Evolutionary conservation across 2,888 invertebrate species (phyloP), one percentile per base, ranked within the genome.

Genomic region (Spisula subtruncata): DNA sequence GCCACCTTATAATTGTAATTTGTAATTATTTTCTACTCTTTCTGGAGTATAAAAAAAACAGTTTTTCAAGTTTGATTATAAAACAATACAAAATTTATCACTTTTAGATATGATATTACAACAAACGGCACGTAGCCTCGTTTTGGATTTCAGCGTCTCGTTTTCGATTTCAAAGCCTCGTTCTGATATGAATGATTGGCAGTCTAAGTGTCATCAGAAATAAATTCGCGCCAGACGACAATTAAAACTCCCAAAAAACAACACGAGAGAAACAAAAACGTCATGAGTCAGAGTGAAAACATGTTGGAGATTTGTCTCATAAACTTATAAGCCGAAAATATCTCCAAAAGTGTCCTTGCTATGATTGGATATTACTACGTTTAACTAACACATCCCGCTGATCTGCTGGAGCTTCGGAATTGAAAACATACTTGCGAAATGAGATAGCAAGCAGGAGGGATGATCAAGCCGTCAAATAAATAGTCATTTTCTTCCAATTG

Each of bases 151-250:
- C 20, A 60, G n/a, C 12, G 60, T 25, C 60, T 60, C 60, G 60
- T 25, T 60, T 60, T 41, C 4, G 41, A 41, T 41, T 41, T 41
- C 41, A 10, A 29, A 71, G 29, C 25, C 71, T 32, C 71, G 56
- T 80, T 80, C 48, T 29, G 81, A 54, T 16, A 29, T 81, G 2
- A 16, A 51, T 54, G 51, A 51, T 81, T 81, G 81, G 54, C 48
- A 81, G 54, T 10, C 29, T n/a, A 51, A 51, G 29, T 51, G 81
- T 81, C 54, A 29, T n/a, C 51, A 46, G 54, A 29, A 29, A 51
- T 81, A 51, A 81, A 81, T 51, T 81, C 54, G 25, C 81, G 54
- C 29, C 81, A 25, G 54, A 81, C 51, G 81, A 81, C 81, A 81
- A 51, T 54, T 81, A 75, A 75, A n/a, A n/a, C n/a, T n/a, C n/a